A percentile compares a stretch with the other conserved stretches of the same genome.
phyloP scores from a whole-genome alignment of 2,113 vertebrate species.

The Catagonus wagneri region DNA sequence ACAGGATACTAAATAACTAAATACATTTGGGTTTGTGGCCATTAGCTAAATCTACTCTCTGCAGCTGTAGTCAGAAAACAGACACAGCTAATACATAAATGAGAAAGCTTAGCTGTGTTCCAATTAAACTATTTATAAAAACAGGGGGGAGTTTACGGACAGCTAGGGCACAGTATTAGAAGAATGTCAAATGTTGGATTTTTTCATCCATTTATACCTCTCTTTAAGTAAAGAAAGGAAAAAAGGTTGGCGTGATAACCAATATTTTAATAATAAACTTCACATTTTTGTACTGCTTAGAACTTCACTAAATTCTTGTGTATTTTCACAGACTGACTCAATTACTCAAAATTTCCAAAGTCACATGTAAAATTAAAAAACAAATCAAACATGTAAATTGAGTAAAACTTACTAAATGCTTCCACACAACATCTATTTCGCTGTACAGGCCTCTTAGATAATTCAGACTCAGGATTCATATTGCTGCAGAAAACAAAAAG shows the following conservation, averaged over 20 bases:
- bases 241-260: not conserved
- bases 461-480: constrained; percentile 73
- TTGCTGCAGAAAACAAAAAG: constrained; percentile 81
- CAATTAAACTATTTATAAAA: constrained; percentile 42
- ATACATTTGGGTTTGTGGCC: not conserved
- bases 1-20: not conserved
- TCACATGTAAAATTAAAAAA: constrained; percentile 36
- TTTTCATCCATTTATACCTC: not conserved
- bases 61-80: not conserved
- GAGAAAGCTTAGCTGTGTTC: not conserved
- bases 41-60: constrained; percentile 5
- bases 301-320: constrained; percentile 11
- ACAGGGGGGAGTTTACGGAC: not conserved
- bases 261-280: constrained; percentile 14
- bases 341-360: constrained; percentile 49
- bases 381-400: constrained; percentile 45
- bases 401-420: constrained; percentile 86
- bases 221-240: too few relatives aligned
- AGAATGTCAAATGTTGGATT: not conserved
- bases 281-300: not conserved
- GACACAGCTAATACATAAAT: not conserved
- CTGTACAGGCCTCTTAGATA: constrained; percentile 70
- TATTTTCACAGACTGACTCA: constrained; percentile 16
- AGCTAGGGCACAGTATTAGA: not conserved
- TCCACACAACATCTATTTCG: constrained; percentile 81